Evolutionary conservation across 2,888 invertebrate genomes (phyloP).

Genomic region (Leucozona laternaria): DNA sequence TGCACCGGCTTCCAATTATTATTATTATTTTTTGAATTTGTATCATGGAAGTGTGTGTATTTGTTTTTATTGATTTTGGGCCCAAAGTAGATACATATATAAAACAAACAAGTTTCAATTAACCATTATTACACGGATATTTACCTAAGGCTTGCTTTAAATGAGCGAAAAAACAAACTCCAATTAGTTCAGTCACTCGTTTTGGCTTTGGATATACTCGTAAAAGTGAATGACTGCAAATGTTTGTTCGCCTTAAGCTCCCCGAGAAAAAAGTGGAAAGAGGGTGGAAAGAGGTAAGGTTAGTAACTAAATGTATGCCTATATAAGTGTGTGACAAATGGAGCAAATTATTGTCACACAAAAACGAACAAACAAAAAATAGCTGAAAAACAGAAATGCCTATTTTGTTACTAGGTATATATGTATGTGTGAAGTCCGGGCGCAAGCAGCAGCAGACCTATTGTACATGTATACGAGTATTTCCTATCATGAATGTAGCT

Average conservation of each 20-base stretch:
- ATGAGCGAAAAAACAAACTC: constrained; percentile 51
- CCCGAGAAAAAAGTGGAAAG: neutral
- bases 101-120: constrained; percentile 61
- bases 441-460: neutral
- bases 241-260: constrained; percentile 17
- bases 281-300: neutral
- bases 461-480: neutral
- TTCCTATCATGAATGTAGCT: neutral
- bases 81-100: neutral
- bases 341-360: constrained; percentile 54
- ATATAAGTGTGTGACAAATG: constrained; percentile 48
- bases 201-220: constrained; percentile 19
- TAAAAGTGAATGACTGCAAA: constrained; percentile 31
- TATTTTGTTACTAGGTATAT: neutral
- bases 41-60: neutral
- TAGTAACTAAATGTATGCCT: constrained; percentile 1
- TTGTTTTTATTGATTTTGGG: constrained; percentile 26
- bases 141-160: constrained; percentile 33
- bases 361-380: constrained; percentile 36
- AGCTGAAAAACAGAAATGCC: constrained; percentile 16
- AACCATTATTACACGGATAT: constrained; percentile 45
- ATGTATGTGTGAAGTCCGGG: constrained; percentile 11
- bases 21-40: neutral
- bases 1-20: constrained; percentile 31
- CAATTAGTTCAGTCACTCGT: constrained; percentile 58